These are phyloP conservation scores for Xiphophorus couchianus DNA, from an alignment of 2,113 vertebrate species.

Conservation along the genomic window DNA sequence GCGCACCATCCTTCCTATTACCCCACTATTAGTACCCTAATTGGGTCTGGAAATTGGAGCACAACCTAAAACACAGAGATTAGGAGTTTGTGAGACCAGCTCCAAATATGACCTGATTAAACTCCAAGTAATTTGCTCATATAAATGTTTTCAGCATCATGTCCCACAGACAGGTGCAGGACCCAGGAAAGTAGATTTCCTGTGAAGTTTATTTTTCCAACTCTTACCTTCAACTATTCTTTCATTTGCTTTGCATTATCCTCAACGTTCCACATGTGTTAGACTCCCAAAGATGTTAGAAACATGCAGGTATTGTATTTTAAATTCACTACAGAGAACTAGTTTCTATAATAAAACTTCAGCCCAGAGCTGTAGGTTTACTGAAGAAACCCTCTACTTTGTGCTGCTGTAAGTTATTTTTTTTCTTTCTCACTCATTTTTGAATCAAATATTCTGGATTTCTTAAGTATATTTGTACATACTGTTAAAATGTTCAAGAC, in stretches of 20 bases:
- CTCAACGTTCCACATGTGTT: conserved; percentile 12
- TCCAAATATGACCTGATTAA: conserved; percentile 49
- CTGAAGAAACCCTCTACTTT: conserved; percentile 30
- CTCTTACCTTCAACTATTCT: conserved; percentile 33
- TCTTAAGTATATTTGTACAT: neutral
- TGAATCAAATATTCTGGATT: conserved; percentile 24
- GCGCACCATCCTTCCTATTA: conserved; percentile 33
- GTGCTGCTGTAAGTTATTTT: conserved; percentile 16
- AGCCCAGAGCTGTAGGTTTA: conserved; percentile 35
- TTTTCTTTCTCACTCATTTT: neutral
- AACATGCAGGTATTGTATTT: conserved; percentile 58
- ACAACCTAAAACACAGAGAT: conserved; percentile 47
- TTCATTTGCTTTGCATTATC: conserved; percentile 9
- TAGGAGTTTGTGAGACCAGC: conserved; percentile 40
- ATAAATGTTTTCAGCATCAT: conserved; percentile 39
- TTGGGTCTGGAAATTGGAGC: conserved; percentile 52
- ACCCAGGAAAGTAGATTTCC: neutral
- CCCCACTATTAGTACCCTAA: conserved; percentile 60
- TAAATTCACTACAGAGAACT: conserved; percentile 28
- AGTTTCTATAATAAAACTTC: conserved; percentile 54
- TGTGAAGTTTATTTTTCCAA: conserved; percentile 8
- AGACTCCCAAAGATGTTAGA: conserved; percentile 27
- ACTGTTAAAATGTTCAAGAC: neutral
- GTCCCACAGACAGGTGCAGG: conserved; percentile 4
- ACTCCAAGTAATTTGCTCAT: conserved; percentile 44